Percentiles rank a stretch among this genome's conserved stretches.
Conservation (phyloP, 2,888 invertebrate species). For the Protonemura montana region DNA sequence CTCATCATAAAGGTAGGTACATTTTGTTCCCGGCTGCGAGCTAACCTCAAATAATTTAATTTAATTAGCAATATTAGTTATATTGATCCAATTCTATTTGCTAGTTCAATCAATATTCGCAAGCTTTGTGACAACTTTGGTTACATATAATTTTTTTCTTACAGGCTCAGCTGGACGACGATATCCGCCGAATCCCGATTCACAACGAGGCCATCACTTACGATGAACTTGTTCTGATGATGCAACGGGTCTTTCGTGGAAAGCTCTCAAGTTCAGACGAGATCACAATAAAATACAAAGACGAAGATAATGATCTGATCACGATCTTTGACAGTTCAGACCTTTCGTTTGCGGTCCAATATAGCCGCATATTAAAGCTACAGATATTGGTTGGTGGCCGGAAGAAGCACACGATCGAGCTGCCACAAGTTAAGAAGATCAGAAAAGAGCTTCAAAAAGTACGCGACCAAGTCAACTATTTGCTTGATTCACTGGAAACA, state of each 20-base stretch:
- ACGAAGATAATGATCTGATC: conserved; percentile 74
- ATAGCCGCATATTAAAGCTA: conserved; percentile 70
- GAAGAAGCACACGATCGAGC: conserved; percentile 55
- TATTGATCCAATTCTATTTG: conserved; percentile 15
- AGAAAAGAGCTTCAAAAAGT: conserved; percentile 61
- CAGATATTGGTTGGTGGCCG: conserved; percentile 64
- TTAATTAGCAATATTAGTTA: neutral
- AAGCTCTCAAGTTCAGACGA: conserved; percentile 70
- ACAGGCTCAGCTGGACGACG: conserved; percentile 69
- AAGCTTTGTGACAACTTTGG: too few relatives aligned
- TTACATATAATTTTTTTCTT: too few relatives aligned
- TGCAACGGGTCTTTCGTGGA: conserved; percentile 74
- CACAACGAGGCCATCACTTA: conserved; percentile 78
- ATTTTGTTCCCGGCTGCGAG: too few relatives aligned
- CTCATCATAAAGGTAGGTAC: conserved; percentile 62
- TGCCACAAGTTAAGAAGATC: conserved; percentile 52
- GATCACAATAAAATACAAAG: conserved; percentile 74
- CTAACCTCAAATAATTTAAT: conserved; percentile 23
- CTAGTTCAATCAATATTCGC: too few relatives aligned
- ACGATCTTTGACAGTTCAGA: conserved; percentile 76
- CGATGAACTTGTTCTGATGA: conserved; percentile 74
- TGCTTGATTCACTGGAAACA: conserved; percentile 66
- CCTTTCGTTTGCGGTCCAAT: conserved; percentile 73
- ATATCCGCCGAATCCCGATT: conserved; percentile 73
- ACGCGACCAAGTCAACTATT: conserved; percentile 66